Base-by-base conservation (phyloP, 2,888 invertebrate species). In the Leucophenga maculata region DNA sequence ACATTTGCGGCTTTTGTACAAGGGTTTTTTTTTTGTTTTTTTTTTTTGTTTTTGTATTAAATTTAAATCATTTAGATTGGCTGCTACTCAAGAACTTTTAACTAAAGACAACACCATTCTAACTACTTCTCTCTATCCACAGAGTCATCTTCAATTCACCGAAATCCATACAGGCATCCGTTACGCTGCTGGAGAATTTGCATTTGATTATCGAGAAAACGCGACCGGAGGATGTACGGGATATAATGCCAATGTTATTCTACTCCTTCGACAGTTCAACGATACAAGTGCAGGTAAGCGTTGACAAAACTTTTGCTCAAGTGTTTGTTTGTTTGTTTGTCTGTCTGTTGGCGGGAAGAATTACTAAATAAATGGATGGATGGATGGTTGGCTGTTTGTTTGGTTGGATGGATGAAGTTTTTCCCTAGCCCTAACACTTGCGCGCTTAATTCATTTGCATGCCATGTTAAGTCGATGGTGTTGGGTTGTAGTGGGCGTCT, bases 191-290 rank as follows among this genome's bases (percentile, higher is more conserved):
- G 83, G 97, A 97, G 89, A 96, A 96, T 88, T 90, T 98, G 79
- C 96, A 97, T 88, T 90, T 95, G 74, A 93, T 98, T 74, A 90
- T 98, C 86, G 93, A 94, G 85, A 98, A 97, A 89, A 95, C 96
- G 72, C 93, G 94, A 14, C 90, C 92, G 59, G 94, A 94, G 57
- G 95, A 96, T 76, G 91, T 95, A 50, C 91, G 91, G 1, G 96
- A 97, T 85, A 92, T 98, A 65, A 90, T 98, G 79, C 96, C 97
- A 4, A 92, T 97, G 90, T 90, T 98, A 65, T 97, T 94, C 89
- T 92, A 91, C 77, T 94, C 96, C 26, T 93, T 98, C 84, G 97
- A 98, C 82, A 95, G 94, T 84, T 93, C 94, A 70, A 95, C 94
- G 69, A 93, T 94, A 76, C 96, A 96, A 90, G 95, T 97, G 72